Base-by-base conservation (phyloP, 2,888 invertebrate species). In the Drosophila hamatofila region DNA sequence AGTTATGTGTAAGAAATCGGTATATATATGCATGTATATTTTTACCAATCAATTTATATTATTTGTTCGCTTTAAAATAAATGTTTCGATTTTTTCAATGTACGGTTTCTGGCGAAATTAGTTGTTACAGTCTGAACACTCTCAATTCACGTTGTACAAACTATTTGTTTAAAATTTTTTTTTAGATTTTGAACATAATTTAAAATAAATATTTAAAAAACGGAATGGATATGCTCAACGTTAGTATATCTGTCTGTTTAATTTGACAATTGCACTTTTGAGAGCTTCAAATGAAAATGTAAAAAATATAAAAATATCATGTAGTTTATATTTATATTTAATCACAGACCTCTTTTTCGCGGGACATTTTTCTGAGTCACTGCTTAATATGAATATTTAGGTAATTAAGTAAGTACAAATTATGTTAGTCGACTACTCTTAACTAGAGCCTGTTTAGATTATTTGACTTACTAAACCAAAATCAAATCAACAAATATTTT, bases 81-180 rank as follows among this genome's bases (percentile, higher is more conserved):
- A 56, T 63, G 39, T 56, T 69, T 37, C 44, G 41, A 52, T 57
- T 30, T 51, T 56, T 55, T 46, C 18, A 52, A 18, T 27, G 21
- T 23, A 35, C 23, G 25, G 9, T 61, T 52, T 44, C 25, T 46
- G 27, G 18, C 21, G 12, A 41, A 41, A 23, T n/a, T 16, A 16
- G 12, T 27, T 48, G 7, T 27, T 33, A 21, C 25, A 21, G 25
- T 41, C 25, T 27, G 61, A 35, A 35, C 35, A n/a, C n/a, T n/a
- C n/a, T n/a, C 35, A 33, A 33, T 33, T 7, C 11, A 23, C 7
- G 25, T n/a, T 46, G 25, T 25, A 46, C 46, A 25, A 25, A 25
- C 8, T 8, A 46, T 25, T 23, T 25, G 4, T n/a, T 25, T n/a
- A 27, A 9, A 25, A n/a, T 46, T 46, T 0, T 14, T 23, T 21